These are phyloP conservation scores for Caranx ignobilis DNA, from an alignment of 2,113 vertebrate species.

Conservation along the genomic window DNA sequence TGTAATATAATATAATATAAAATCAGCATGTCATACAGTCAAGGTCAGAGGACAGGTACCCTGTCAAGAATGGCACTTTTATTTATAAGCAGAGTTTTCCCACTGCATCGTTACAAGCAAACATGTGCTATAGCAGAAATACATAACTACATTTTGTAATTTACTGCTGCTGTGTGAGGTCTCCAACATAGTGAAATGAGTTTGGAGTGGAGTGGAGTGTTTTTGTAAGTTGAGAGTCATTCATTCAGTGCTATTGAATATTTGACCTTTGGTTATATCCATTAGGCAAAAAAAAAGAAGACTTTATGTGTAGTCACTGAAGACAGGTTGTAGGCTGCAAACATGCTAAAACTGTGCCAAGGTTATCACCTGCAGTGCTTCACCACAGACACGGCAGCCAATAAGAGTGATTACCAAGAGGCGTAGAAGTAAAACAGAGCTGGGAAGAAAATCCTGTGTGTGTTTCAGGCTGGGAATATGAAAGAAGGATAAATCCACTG, in stretches of 20 bases:
- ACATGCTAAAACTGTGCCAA: neutral
- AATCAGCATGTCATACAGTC: neutral
- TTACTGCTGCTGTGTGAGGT: no score
- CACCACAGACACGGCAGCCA: neutral
- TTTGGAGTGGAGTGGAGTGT: no score
- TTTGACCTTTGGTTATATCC: neutral
- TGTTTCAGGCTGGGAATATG: conserved; percentile 58
- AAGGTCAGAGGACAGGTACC: neutral
- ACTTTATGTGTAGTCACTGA: neutral
- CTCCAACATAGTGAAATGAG: no score
- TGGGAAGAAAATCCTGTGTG: conserved; percentile 52
- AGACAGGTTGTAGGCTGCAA: neutral
- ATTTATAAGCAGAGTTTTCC: no score
- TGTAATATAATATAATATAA: neutral
- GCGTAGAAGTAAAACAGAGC: conserved; percentile 25
- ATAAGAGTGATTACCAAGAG: conserved; percentile 28
- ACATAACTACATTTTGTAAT: no score
- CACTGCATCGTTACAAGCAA: no score
- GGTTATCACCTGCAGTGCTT: conserved; percentile 1
- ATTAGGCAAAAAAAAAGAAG: neutral
- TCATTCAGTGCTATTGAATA: neutral
- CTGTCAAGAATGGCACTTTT: no score
- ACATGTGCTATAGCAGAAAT: no score
- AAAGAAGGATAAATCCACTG: conserved; percentile 62
- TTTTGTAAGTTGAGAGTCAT: neutral